These are phyloP conservation scores for Lochmaea capreae DNA, from an alignment of 2,888 invertebrate species.

Conservation along the genomic window DNA sequence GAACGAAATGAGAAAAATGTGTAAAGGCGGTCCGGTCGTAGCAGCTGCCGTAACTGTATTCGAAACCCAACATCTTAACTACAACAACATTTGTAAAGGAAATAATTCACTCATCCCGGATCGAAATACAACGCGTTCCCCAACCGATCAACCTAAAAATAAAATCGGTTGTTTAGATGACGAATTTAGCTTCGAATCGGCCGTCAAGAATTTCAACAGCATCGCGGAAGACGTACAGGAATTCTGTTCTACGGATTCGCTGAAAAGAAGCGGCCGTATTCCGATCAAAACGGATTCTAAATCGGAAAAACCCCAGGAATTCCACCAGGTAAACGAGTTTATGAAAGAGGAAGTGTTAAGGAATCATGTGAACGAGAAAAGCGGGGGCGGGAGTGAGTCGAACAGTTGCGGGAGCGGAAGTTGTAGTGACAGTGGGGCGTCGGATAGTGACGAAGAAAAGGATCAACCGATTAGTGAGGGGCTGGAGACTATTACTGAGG, in stretches of 20 bases:
- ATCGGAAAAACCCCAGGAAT: conserved; percentile 13
- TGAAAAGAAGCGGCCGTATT: conserved; percentile 42
- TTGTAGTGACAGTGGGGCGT: conserved; percentile 53
- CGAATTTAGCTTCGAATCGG: conserved; percentile 61
- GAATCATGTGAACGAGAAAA: conserved; percentile 20
- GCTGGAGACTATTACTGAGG: conserved; percentile 64
- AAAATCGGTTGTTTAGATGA: conserved; percentile 47
- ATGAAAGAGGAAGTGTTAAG: conserved; percentile 11
- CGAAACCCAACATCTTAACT: conserved; percentile 59
- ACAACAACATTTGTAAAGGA: conserved; percentile 30
- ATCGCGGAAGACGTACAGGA: conserved; percentile 62
- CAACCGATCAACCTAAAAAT: conserved; percentile 51
- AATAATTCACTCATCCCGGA: conserved; percentile 41
- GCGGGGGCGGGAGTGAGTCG: conserved; percentile 22
- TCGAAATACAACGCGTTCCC: conserved; percentile 32
- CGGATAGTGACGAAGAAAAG: conserved; percentile 56
- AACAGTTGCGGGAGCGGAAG: conserved; percentile 43
- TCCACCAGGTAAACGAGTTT: conserved; percentile 28
- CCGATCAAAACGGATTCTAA: conserved; percentile 42
- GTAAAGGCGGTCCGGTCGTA: conserved; percentile 68
- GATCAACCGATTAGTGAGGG: conserved; percentile 60
- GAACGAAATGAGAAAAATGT: conserved; percentile 55
- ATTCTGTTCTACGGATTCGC: conserved; percentile 52
- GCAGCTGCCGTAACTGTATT: conserved; percentile 70
- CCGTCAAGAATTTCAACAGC: conserved; percentile 62